A percentile compares a stretch with the other conserved stretches of the same genome.
Evolutionary conservation across 2,113 vertebrate genomes (phyloP).

Genomic region (Oncorhynchus clarkii): DNA sequence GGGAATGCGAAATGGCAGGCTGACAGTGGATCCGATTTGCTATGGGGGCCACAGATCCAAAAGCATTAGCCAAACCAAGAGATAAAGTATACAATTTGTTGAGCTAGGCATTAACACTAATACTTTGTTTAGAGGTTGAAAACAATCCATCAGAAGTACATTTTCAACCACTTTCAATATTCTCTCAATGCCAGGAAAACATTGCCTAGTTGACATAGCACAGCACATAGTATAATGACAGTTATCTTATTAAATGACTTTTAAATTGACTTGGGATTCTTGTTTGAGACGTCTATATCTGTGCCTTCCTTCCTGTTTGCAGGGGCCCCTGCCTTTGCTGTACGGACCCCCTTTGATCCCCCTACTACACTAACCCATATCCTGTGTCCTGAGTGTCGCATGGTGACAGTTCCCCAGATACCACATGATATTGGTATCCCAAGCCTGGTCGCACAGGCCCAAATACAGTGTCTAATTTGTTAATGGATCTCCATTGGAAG

Average conservation of each 20-base stretch:
- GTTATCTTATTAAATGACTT: not conserved
- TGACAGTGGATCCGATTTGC: constrained; percentile 25
- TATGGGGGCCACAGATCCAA: constrained; percentile 30
- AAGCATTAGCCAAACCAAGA: constrained; percentile 12
- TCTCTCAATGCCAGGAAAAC: not conserved
- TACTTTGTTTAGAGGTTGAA: not conserved
- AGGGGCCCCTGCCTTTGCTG: constrained; percentile 2
- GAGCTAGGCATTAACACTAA: not conserved
- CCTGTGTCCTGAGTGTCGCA: constrained; percentile 38
- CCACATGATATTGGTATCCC: constrained; percentile 52
- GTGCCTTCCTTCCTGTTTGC: not conserved
- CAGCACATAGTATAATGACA: not conserved
- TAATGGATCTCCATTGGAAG: constrained; percentile 73
- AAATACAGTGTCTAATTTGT: constrained; percentile 71
- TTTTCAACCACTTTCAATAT: too few relatives aligned
- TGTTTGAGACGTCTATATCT: not conserved
- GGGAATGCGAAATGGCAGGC: constrained; percentile 41
- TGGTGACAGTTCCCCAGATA: constrained; percentile 54
- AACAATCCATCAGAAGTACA: not conserved
- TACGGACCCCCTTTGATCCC: constrained; percentile 34
- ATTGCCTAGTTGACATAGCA: not conserved
- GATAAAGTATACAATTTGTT: constrained; percentile 15
- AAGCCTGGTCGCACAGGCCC: constrained; percentile 63
- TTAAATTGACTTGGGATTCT: too few relatives aligned
- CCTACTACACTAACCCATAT: constrained; percentile 40